Evolutionary conservation across 1,140 invertebrate species (phyloP).

Genomic region (Choristoneura fumiferana): DNA sequence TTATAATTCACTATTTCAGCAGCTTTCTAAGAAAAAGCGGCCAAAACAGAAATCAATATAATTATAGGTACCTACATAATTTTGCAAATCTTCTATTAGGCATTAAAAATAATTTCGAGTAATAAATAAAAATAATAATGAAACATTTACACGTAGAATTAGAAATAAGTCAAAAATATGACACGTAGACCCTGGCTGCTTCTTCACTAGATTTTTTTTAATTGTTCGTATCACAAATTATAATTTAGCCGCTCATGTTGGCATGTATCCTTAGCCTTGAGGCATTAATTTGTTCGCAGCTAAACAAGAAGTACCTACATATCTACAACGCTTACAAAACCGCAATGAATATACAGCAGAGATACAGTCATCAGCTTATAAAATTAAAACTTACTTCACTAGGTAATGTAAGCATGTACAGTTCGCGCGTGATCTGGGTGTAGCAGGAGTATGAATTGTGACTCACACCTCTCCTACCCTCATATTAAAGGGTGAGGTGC

Average conservation of each 20-base stretch:
- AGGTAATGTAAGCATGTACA: too few relatives aligned
- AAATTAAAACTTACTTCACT: too few relatives aligned
- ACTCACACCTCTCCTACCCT: too few relatives aligned
- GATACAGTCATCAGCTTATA: constrained; percentile 7
- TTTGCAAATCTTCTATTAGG: not conserved
- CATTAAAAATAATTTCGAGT: constrained; percentile 8
- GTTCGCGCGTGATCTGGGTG: too few relatives aligned
- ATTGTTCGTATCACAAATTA: too few relatives aligned
- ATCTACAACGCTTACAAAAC: not conserved
- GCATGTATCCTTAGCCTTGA: not conserved
- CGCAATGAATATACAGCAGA: constrained; percentile 6
- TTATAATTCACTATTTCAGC: constrained; percentile 14
- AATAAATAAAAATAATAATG: constrained; percentile 7
- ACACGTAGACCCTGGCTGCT: constrained; percentile 11
- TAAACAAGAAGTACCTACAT: not conserved
- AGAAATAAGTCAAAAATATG: constrained; percentile 16
- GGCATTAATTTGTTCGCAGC: not conserved
- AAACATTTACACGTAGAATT: constrained; percentile 10
- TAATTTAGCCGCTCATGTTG: not conserved
- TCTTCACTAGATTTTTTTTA: not conserved
- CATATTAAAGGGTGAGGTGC: too few relatives aligned
- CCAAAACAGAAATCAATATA: constrained; percentile 6
- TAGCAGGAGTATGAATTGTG: too few relatives aligned
- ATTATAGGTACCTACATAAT: not conserved
- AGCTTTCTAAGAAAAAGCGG: constrained; percentile 1